Percentiles rank a stretch among this genome's conserved stretches.
These are phyloP conservation scores for Momotus momota DNA, from an alignment of 2,797 vertebrate species.

Conservation along the genomic window DNA sequence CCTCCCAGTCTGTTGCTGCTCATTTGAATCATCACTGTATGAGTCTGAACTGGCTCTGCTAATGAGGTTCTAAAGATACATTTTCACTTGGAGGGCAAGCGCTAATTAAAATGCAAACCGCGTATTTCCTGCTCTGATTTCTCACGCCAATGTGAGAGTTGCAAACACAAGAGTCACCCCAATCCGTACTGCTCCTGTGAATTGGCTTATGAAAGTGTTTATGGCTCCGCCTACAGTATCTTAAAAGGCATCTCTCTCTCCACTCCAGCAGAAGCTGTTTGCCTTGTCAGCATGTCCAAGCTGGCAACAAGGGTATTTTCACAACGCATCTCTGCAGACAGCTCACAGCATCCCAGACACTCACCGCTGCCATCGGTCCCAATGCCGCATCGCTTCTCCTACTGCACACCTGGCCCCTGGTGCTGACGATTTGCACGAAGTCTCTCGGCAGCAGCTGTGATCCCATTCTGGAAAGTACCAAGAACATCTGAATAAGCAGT, in stretches of 20 bases:
- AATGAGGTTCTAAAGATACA: background rate
- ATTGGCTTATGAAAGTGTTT: background rate
- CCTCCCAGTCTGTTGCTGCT: background rate
- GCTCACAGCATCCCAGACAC: accelerated
- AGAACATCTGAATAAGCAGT: background rate
- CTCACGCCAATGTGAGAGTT: background rate
- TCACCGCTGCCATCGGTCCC: accelerated
- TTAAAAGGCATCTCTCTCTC: background rate
- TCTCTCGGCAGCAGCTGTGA: background rate
- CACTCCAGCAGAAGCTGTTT: background rate
- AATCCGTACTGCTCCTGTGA: background rate
- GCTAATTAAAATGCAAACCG: background rate
- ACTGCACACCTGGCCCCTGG: accelerated
- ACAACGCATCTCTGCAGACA: background rate
- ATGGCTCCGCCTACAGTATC: background rate
- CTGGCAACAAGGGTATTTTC: accelerated
- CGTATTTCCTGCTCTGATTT: background rate
- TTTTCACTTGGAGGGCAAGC: background rate
- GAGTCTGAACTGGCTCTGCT: background rate
- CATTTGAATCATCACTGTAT: accelerated
- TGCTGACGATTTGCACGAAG: background rate
- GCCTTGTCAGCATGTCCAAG: accelerated
- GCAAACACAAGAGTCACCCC: conserved; percentile 24
- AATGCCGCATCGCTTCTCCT: accelerated
- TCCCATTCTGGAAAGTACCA: accelerated